A percentile compares a stretch with the other conserved stretches of the same genome.
These are phyloP conservation scores for Nannobrachium achirus DNA, from an alignment of 2,113 vertebrate species.

Conservation along the genomic window DNA sequence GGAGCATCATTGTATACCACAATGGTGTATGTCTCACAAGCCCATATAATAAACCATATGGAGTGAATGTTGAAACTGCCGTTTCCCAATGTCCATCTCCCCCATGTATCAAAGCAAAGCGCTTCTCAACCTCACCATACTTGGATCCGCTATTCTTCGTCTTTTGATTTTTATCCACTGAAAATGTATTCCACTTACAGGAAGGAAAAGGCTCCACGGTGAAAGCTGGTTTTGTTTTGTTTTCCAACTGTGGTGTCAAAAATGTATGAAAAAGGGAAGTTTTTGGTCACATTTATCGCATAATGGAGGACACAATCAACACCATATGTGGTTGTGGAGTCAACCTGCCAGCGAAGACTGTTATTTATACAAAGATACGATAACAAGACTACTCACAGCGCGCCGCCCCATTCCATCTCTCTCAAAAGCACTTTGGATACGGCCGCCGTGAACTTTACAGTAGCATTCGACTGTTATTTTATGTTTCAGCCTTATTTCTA, in stretches of 20 bases:
- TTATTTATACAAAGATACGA: constrained; percentile 77
- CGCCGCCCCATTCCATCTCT: constrained; percentile 44
- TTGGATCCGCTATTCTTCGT: background rate
- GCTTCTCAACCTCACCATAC: background rate
- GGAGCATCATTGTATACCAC: no score
- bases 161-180: background rate
- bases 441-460: constrained; percentile 40
- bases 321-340: constrained; percentile 37
- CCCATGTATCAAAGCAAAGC: background rate
- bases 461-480: constrained; percentile 29
- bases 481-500: constrained; percentile 35
- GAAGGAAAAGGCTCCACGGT: background rate
- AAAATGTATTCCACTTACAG: background rate
- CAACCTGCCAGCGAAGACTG: constrained; percentile 44
- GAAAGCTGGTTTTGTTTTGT: constrained; percentile 4
- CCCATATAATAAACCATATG: no score
- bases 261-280: constrained; percentile 50
- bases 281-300: constrained; percentile 11
- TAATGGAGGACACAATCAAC: constrained; percentile 48
- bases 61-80: background rate
- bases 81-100: background rate
- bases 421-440: constrained; percentile 79
- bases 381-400: constrained; percentile 69
- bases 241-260: constrained; percentile 10
- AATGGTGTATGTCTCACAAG: no score